Conservation (phyloP, 2,113 vertebrate species). For the Propithecus coquereli region DNA sequence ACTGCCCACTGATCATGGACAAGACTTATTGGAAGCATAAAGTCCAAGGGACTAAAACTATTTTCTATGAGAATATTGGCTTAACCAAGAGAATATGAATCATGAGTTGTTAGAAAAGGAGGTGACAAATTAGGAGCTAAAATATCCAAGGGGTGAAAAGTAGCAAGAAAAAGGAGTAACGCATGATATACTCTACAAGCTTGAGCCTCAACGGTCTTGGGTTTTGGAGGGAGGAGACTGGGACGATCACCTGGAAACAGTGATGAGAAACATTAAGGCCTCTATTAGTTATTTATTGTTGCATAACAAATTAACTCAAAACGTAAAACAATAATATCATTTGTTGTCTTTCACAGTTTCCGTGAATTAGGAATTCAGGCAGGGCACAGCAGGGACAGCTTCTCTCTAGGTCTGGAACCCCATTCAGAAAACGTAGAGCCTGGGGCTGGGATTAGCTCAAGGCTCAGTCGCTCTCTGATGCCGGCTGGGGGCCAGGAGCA, state of each 20-base stretch:
- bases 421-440: neutral
- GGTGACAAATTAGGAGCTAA: neutral
- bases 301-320: neutral
- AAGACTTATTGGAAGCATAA: neutral
- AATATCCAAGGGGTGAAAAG: neutral
- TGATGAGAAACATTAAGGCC: neutral
- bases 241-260: neutral
- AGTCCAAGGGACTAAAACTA: neutral
- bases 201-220: neutral
- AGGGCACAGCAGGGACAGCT: neutral
- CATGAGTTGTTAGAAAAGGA: neutral
- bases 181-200: neutral
- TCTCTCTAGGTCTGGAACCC: neutral
- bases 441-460: neutral
- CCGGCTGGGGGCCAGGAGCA: neutral
- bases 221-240: neutral
- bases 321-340: neutral
- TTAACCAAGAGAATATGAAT: neutral
- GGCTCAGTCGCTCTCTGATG: neutral
- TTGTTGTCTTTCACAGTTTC: neutral
- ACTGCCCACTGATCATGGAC: neutral
- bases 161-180: neutral
- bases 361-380: neutral
- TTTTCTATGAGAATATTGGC: neutral
- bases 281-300: neutral